A percentile compares a stretch with the other conserved stretches of the same genome.
Conservation (phyloP, 2,888 invertebrate genomes). For the Cephonodes hylas region DNA sequence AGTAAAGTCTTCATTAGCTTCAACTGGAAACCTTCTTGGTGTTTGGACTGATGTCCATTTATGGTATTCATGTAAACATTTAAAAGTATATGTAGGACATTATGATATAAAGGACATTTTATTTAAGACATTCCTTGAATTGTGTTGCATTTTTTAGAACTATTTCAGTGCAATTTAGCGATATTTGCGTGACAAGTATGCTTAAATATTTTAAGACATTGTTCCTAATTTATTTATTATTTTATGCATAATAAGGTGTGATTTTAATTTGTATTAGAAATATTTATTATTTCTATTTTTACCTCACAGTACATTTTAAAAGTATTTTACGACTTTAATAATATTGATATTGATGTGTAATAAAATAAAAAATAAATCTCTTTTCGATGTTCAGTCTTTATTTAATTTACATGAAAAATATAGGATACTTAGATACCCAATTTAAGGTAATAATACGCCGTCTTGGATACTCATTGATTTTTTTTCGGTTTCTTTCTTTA, state of each 20-base stretch:
- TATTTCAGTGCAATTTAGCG: background rate
- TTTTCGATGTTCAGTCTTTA: background rate
- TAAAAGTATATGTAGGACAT: background rate
- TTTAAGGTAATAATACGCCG: background rate
- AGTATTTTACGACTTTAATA: background rate
- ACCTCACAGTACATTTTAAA: background rate
- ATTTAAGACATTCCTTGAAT: background rate
- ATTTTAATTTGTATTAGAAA: background rate
- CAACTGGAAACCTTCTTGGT: background rate
- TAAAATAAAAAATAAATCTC: background rate
- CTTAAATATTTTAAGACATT: background rate
- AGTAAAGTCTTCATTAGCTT: background rate
- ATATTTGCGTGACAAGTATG: background rate
- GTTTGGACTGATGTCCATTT: background rate
- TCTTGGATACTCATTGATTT: too few species aligned
- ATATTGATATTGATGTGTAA: background rate
- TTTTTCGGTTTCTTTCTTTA: too few species aligned
- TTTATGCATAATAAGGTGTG: background rate
- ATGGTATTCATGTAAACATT: background rate
- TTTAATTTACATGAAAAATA: background rate
- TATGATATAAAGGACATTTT: background rate
- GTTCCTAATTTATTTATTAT: background rate
- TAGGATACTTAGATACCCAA: background rate
- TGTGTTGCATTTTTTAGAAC: background rate
- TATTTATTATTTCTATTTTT: background rate